Base-by-base conservation (phyloP, 92 coral and sea anemone species). In the Parazoanthus darwini region DNA sequence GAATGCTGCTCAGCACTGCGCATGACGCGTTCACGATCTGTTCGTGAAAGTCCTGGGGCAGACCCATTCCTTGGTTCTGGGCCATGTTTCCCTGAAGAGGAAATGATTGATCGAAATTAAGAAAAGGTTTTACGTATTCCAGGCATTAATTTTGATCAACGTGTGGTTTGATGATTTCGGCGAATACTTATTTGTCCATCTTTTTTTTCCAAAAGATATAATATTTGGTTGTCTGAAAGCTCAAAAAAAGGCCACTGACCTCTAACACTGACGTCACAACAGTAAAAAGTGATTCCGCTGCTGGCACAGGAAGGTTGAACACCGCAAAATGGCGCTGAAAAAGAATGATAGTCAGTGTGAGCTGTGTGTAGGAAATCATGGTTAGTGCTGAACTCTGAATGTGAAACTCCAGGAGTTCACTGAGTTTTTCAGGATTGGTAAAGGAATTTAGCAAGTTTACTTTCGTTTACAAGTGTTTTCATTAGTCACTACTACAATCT, bases 11-110 rank as follows among this genome's bases (percentile, higher is more conserved):
- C 56, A 97, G 80, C 88, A 97, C 73, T 70, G 87, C 58, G 84
- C 99, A 97, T 0, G 99, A 94, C 33, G 98, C 98, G 46, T 85
- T 90, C 66, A 94, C 98, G n/a, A 97, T 97, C 88, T 94, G 96
- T 71, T 95, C 99, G 84, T 97, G 99, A 78, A 97, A 91, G 84
- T 97, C 99, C 51, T 95, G 99, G 1, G 96, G 98, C 25, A 97
- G 79, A 4, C 98, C 99, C 98, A 95, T 97, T 42, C 98, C 98
- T 92, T 97, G 99, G 75, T 97, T 97, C 83, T 97, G 98, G 3
- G 99, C 98, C 98, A 97, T 93, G 93, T 97, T 97, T 5, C 98
- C 99, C 99, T 96, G 67, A n/a, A 13, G 63, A 23, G 23, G 9
- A 48, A 50, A 7, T 48, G 9, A 48, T 10, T 48, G 51, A 48